Conservation (phyloP, 2,797 vertebrate genomes). For the Gobio occitaniae region DNA sequence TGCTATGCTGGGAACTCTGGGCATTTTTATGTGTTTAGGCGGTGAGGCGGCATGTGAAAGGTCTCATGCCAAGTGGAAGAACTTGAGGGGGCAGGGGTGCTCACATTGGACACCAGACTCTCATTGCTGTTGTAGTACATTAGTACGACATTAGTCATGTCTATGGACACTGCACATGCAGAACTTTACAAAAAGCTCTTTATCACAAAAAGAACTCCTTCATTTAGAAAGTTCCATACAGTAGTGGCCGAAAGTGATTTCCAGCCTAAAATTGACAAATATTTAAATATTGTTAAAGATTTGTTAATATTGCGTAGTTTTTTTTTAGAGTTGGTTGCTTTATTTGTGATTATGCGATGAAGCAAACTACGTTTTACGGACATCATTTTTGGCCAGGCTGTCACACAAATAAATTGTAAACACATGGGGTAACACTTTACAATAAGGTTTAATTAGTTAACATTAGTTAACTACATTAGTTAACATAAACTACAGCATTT, state of each 20-base stretch:
- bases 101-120: constrained; percentile 5
- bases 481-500: no score
- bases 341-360: not conserved
- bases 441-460: no score
- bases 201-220: not conserved
- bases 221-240: not conserved
- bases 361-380: not conserved
- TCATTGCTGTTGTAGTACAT: not conserved
- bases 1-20: constrained; percentile 66
- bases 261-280: not conserved
- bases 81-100: constrained; percentile 4
- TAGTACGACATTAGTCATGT: not conserved
- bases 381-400: not conserved
- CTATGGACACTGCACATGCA: not conserved
- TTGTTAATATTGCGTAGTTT: not conserved
- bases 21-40: constrained; percentile 60
- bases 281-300: not conserved
- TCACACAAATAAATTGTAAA: not conserved
- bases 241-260: not conserved
- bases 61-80: constrained; percentile 38
- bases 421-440: no score
- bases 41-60: constrained; percentile 20
- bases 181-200: not conserved
- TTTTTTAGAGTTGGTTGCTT: not conserved
- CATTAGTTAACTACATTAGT: no score